Percentiles rank a stretch among this genome's conserved stretches.
Conservation (phyloP, 1,140 invertebrate species). For the Macrosteles quadrilineatus region DNA sequence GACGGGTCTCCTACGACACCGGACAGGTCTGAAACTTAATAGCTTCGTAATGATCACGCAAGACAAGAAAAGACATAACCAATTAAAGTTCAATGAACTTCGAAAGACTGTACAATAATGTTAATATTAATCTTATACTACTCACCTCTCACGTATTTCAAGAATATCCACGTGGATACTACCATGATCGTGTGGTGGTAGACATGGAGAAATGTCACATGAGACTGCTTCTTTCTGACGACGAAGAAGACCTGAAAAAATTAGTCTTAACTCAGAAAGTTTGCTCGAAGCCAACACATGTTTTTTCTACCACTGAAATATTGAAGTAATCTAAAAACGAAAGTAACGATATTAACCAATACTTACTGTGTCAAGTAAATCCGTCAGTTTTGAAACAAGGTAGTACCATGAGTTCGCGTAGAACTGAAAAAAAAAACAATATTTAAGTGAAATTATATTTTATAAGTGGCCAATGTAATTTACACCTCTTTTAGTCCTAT, state of each 20-base stretch:
- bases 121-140: too few relatives aligned
- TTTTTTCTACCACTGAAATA: not conserved
- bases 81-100: too few relatives aligned
- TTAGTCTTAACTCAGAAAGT: slow-evolving; percentile 12
- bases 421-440: slow-evolving; percentile 49
- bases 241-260: slow-evolving; percentile 62
- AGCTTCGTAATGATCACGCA: too few relatives aligned
- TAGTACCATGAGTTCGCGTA: slow-evolving; percentile 59
- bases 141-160: slow-evolving; percentile 53
- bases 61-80: too few relatives aligned
- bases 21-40: too few relatives aligned
- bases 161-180: slow-evolving; percentile 54
- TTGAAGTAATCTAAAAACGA: not conserved
- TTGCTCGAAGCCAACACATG: too few relatives aligned
- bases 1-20: too few relatives aligned
- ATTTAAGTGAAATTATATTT: too few relatives aligned
- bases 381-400: slow-evolving; percentile 63
- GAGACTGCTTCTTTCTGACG: slow-evolving; percentile 62
- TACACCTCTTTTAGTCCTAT: too few relatives aligned
- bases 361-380: slow-evolving; percentile 60
- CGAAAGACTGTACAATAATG: too few relatives aligned
- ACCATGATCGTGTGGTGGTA: slow-evolving; percentile 62
- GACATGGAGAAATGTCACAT: slow-evolving; percentile 63
- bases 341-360: not conserved
- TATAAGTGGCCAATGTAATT: too few relatives aligned